These are phyloP conservation scores for Sphaeramia orbicularis DNA, from an alignment of 2,797 vertebrate species.

Conservation along the genomic window DNA sequence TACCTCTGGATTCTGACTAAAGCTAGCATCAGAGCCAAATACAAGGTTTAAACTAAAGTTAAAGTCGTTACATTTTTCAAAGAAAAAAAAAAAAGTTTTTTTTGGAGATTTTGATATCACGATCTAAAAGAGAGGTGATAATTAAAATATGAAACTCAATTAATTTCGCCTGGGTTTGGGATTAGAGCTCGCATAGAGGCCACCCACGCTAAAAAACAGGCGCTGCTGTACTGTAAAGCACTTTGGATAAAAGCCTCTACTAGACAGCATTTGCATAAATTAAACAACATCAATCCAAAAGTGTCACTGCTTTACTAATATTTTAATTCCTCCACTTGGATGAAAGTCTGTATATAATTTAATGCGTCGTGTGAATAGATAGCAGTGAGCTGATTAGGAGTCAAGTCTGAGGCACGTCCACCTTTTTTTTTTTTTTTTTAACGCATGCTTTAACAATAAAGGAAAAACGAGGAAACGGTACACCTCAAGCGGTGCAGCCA, in stretches of 20 bases:
- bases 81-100: too few relatives aligned
- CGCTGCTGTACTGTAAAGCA: slow-evolving; percentile 28
- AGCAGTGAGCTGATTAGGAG: slow-evolving; percentile 3
- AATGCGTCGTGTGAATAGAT: not conserved
- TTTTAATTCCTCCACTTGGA: slow-evolving; percentile 22
- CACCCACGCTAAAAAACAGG: slow-evolving; percentile 42
- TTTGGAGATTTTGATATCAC: too few relatives aligned
- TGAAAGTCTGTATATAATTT: slow-evolving; percentile 16
- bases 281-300: slow-evolving; percentile 46
- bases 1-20: slow-evolving; percentile 25
- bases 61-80: slow-evolving; percentile 8
- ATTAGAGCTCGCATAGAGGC: slow-evolving; percentile 50
- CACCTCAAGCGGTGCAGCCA: slow-evolving; percentile 34
- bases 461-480: slow-evolving; percentile 13
- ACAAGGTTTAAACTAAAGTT: slow-evolving; percentile 15
- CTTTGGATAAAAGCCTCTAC: slow-evolving; percentile 45
- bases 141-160: slow-evolving; percentile 50
- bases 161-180: slow-evolving; percentile 40
- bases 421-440: slow-evolving; percentile 15
- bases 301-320: slow-evolving; percentile 28
- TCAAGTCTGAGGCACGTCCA: slow-evolving; percentile 6
- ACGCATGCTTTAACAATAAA: slow-evolving; percentile 13
- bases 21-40: slow-evolving; percentile 30
- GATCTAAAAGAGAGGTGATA: slow-evolving; percentile 6
- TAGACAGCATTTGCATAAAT: slow-evolving; percentile 56